These are phyloP conservation scores for Pimephales promelas DNA, from an alignment of 2,113 vertebrate genomes.

Conservation along the genomic window DNA sequence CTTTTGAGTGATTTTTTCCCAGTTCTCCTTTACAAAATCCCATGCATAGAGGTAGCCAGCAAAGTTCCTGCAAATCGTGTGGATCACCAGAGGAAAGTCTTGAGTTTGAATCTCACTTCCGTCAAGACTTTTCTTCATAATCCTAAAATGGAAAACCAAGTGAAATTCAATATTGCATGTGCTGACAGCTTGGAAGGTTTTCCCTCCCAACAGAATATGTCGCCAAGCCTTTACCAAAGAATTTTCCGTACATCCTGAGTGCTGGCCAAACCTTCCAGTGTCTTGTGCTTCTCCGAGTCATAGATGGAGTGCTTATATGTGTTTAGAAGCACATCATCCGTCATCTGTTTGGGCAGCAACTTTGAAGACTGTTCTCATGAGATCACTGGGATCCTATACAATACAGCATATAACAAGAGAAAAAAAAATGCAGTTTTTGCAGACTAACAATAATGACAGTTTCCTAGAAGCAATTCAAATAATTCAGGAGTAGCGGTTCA, in stretches of 20 bases:
- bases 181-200: neutral
- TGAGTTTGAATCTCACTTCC: conserved; percentile 81
- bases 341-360: conserved; percentile 80
- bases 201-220: neutral
- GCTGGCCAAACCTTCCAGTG: conserved; percentile 85
- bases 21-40: conserved; percentile 95
- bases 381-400: conserved; percentile 83
- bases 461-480: neutral
- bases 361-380: conserved; percentile 83
- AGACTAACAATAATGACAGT: no score
- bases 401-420: neutral
- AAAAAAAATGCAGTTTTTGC: neutral
- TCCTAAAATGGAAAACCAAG: conserved; percentile 70
- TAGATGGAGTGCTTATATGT: conserved; percentile 70
- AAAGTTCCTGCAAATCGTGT: conserved; percentile 74
- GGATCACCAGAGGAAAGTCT: conserved; percentile 83
- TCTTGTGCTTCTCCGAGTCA: conserved; percentile 87
- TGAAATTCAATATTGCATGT: neutral
- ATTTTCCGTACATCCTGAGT: conserved; percentile 79
- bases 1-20: conserved; percentile 86
- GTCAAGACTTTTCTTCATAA: conserved; percentile 80
- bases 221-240: conserved; percentile 76
- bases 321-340: conserved; percentile 76
- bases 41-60: conserved; percentile 86
- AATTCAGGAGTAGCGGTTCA: neutral